Evolutionary conservation across 2,797 vertebrate species (phyloP).

Genomic region (Prionace glauca): DNA sequence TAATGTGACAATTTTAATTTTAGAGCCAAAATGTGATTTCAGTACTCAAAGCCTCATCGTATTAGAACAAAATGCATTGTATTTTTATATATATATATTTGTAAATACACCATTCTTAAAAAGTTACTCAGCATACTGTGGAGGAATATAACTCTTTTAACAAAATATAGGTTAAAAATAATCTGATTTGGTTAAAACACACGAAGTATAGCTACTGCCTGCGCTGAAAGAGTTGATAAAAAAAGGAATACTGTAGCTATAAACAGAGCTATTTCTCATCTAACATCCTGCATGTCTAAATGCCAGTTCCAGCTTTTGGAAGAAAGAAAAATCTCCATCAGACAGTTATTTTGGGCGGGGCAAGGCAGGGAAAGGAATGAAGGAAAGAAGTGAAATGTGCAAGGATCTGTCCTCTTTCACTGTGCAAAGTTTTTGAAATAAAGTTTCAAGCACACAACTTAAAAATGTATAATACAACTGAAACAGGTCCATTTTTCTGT

Average conservation of each 20-base stretch:
- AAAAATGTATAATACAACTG: slow-evolving; percentile 34
- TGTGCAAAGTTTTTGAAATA: slow-evolving; percentile 39
- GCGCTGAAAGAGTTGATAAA: slow-evolving; percentile 28
- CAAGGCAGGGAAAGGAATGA: background rate
- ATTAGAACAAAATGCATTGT: background rate
- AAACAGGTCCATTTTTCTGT: slow-evolving; percentile 39
- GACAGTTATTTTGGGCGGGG: background rate
- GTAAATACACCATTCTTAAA: slow-evolving; percentile 6
- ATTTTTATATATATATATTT: slow-evolving; percentile 7
- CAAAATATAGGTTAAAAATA: slow-evolving; percentile 39
- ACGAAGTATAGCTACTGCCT: slow-evolving; percentile 22
- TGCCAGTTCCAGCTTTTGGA: background rate
- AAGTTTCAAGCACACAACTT: slow-evolving; percentile 38
- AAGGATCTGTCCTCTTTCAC: slow-evolving; percentile 35
- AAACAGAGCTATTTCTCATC: slow-evolving; percentile 21
- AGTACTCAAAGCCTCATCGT: slow-evolving; percentile 11
- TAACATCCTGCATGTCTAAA: slow-evolving; percentile 25
- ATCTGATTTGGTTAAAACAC: slow-evolving; percentile 33
- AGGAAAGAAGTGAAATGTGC: slow-evolving; percentile 36
- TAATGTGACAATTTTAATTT: slow-evolving; percentile 15
- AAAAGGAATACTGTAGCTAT: slow-evolving; percentile 33
- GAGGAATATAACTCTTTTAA: slow-evolving; percentile 37
- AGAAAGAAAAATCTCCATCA: slow-evolving; percentile 25
- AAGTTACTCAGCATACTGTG: slow-evolving; percentile 10
- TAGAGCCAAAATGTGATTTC: slow-evolving; percentile 19